Evolutionary conservation across 1,140 invertebrate species (phyloP).

Genomic region (Agraylea sexmaculata): DNA sequence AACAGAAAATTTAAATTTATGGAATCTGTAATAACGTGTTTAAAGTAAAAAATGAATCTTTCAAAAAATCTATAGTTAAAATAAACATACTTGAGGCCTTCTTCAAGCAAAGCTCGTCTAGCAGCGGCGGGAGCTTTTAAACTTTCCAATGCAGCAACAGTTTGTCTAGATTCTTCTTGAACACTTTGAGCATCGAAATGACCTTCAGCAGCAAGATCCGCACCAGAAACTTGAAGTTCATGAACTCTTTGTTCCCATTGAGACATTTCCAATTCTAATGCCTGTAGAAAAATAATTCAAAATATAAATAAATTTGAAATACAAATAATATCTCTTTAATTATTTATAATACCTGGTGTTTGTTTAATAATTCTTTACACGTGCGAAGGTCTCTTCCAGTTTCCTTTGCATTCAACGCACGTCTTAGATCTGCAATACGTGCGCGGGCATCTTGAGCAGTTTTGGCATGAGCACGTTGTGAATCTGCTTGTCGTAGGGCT

Average conservation of each 20-base stretch:
- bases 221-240: conserved; percentile 65
- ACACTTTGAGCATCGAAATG: conserved; percentile 90
- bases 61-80: conserved; percentile 6
- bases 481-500: conserved; percentile 51
- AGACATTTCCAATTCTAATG: conserved; percentile 67
- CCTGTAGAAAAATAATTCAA: conserved; percentile 29
- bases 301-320: too few relatives aligned
- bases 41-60: conserved; percentile 8
- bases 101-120: conserved; percentile 71
- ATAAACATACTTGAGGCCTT: conserved; percentile 49
- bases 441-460: conserved; percentile 67
- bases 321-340: too few relatives aligned
- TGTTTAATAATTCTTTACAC: conserved; percentile 79
- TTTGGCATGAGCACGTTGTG: conserved; percentile 66
- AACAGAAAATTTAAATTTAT: conserved; percentile 91
- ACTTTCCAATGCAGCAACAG: conserved; percentile 52
- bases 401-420: conserved; percentile 63
- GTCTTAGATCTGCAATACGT: conserved; percentile 69
- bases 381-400: conserved; percentile 74
- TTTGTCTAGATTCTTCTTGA: conserved; percentile 60
- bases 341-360: conserved; percentile 61
- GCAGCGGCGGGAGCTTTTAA: conserved; percentile 50
- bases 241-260: conserved; percentile 60
- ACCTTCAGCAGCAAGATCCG: conserved; percentile 82
- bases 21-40: conserved; percentile 63